These are phyloP conservation scores for Cacatua alba DNA, from an alignment of 2,113 vertebrate species.

Conservation along the genomic window DNA sequence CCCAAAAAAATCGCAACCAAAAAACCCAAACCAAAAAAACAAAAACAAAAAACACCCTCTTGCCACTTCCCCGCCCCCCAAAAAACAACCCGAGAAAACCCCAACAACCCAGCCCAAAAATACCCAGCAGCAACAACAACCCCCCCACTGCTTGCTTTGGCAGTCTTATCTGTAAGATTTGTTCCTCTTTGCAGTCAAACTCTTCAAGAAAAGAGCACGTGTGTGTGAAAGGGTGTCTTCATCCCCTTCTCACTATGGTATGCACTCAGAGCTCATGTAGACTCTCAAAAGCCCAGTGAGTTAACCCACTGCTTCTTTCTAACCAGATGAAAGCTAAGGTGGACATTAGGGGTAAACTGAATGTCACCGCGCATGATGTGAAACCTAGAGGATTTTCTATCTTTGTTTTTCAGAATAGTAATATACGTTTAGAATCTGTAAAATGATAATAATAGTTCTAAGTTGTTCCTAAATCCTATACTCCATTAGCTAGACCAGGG, in stretches of 20 bases:
- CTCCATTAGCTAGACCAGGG: background rate
- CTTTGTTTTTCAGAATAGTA: background rate
- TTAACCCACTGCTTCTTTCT: background rate
- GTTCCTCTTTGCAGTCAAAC: background rate
- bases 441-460: background rate
- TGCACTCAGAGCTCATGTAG: rapidly evolving
- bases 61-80: too few species aligned
- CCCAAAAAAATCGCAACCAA: background rate
- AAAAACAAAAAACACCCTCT: background rate
- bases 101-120: background rate
- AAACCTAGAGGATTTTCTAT: background rate
- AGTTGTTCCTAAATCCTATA: background rate
- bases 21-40: too few species aligned
- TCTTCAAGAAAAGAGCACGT: background rate
- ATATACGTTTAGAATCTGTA: background rate
- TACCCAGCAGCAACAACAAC: background rate
- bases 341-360: background rate
- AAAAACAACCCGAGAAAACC: too few species aligned
- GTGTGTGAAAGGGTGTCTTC: background rate
- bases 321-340: background rate
- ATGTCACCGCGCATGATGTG: background rate
- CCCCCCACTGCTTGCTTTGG: background rate
- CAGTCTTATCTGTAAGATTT: background rate
- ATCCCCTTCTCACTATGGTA: too few species aligned
- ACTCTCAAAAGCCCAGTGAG: background rate